Evolutionary conservation across 1,140 invertebrate species (phyloP), one percentile per base, ranked within the genome.

Genomic region (Calephelis virginiensis): DNA sequence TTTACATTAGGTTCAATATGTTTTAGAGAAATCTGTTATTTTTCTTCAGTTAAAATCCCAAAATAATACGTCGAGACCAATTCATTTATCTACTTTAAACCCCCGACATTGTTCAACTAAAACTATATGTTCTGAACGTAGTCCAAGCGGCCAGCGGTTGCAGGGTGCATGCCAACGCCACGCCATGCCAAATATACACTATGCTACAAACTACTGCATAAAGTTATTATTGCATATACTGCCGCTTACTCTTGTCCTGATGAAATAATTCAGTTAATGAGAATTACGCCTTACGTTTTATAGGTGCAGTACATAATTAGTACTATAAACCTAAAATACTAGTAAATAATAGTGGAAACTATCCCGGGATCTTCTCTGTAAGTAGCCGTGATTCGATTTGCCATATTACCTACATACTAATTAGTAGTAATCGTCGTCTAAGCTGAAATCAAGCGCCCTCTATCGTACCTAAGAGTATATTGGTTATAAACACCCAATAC

Each of bases 121-220:
- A 8, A 47, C 13, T 38, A 10, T 28, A 14, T 17, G 73, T 79
- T 83, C 81, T 85, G 83, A 85, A 82, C 80, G 77, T 67, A 70
- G 76, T 75, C 75, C 46, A 78, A 72, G 73, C 83, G 78, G 76
- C 78, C 74, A 74, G 76, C 82, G 74, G 74, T 80, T 81, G 84
- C 83, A 82, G 85, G 83, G 77, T 81, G 76, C 88, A 90, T 90
- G 86, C 88, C 75, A 83, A 86, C 84, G 83, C 88, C 79, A 86
- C 84, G 83, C 88, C 77, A 81, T 77, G 73, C 75, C 81, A 78
- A 82, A 76, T 83, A 72, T 80, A 86, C 81, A 82, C 69, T 85
- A 86, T 75, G 73, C 77, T 84, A 85, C 74, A 66, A 61, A 73
- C 67, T 71, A 76, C 80, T 83, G 84, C 78, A 71, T 78, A 76